These are phyloP conservation scores for Arizona elegans DNA, from an alignment of 2,113 vertebrate species.

Conservation along the genomic window DNA sequence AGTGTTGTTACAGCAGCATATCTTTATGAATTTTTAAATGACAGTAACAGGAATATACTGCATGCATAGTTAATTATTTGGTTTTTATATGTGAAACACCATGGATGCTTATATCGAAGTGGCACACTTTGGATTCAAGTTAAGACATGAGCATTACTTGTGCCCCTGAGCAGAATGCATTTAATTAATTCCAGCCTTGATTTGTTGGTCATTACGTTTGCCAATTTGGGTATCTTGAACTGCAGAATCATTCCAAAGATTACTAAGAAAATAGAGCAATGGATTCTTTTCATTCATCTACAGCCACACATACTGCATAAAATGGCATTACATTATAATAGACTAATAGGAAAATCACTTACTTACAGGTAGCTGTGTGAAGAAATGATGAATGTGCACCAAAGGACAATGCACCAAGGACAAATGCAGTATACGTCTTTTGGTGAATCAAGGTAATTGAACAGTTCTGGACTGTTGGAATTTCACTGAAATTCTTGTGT, in stretches of 20 bases:
- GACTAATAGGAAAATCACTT: background rate
- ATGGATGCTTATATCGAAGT: background rate
- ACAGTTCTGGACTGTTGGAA: background rate
- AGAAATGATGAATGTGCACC: slow-evolving; percentile 5
- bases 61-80: background rate
- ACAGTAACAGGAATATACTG: background rate
- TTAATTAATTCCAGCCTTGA: background rate
- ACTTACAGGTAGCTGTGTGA: background rate
- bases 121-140: background rate
- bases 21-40: background rate
- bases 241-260: background rate
- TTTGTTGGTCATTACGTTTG: background rate
- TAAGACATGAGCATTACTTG: background rate
- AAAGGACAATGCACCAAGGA: slow-evolving; percentile 10
- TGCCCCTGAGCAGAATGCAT: background rate
- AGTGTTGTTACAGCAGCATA: background rate
- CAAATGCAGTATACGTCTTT: background rate
- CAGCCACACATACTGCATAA: background rate
- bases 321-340: background rate
- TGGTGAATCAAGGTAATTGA: slow-evolving; percentile 1
- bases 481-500: background rate
- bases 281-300: background rate
- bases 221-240: too few relatives aligned
- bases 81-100: background rate
- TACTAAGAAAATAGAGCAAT: background rate